A percentile compares a stretch with the other conserved stretches of the same genome.
phyloP scores from a whole-genome alignment of 2,113 vertebrate species.

The Larimichthys polyactis region DNA sequence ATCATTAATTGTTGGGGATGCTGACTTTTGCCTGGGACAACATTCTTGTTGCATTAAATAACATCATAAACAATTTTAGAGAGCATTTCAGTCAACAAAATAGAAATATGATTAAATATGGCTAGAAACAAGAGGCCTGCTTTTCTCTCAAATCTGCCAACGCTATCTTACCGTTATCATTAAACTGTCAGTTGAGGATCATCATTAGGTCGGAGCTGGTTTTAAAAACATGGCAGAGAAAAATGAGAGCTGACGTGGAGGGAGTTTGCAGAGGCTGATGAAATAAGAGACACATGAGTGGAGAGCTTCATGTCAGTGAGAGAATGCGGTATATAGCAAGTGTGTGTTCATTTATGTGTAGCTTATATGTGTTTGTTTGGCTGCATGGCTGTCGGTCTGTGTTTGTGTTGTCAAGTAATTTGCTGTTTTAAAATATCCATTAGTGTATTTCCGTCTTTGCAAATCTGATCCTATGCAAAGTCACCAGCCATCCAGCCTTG shows the following conservation, averaged over 20 bases:
- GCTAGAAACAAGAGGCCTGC: too few relatives aligned
- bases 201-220: background rate
- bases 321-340: too few relatives aligned
- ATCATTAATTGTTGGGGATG: too few relatives aligned
- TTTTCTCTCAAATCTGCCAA: background rate
- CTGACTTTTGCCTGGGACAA: too few relatives aligned
- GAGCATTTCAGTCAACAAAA: too few relatives aligned
- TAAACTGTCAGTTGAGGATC: background rate
- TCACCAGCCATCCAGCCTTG: slow-evolving; percentile 14
- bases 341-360: background rate
- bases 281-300: background rate
- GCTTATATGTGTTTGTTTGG: background rate
- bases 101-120: too few relatives aligned
- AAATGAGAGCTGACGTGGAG: background rate
- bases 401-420: slow-evolving; percentile 5
- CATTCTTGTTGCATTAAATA: too few relatives aligned
- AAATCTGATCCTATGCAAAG: slow-evolving; percentile 28
- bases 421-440: slow-evolving; percentile 26
- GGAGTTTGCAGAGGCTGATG: background rate
- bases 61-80: too few relatives aligned
- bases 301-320: background rate
- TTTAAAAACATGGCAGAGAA: background rate
- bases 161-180: too few relatives aligned
- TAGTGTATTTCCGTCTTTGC: background rate
- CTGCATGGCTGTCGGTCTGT: background rate